phyloP scores from a whole-genome alignment of 2,797 vertebrate genomes.

The Phalloptychus januarius region DNA sequence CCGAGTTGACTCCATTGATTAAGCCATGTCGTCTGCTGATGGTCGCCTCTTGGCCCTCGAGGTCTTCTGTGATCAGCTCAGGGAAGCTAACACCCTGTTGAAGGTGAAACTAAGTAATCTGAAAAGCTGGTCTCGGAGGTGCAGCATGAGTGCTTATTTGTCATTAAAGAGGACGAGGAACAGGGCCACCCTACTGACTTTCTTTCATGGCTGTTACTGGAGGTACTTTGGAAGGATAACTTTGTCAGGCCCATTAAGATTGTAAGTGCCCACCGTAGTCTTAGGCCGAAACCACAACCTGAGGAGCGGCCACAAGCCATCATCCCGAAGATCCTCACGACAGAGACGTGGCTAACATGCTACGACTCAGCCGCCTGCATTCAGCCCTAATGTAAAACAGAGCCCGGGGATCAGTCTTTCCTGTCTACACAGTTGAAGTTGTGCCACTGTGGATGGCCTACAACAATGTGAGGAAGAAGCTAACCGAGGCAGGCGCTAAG shows the following conservation, averaged over 20 bases:
- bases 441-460: neutral
- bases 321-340: neutral
- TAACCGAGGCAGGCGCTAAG: neutral
- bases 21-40: neutral
- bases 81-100: neutral
- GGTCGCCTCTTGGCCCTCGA: neutral
- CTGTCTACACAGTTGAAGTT: neutral
- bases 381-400: neutral
- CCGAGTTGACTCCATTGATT: neutral
- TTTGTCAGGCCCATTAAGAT: neutral
- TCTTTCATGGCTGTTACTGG: neutral
- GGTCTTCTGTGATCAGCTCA: neutral
- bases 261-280: neutral
- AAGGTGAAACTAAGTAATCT: neutral
- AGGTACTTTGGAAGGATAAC: neutral
- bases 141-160: neutral
- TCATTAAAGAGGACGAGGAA: neutral
- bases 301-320: neutral
- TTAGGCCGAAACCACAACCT: neutral
- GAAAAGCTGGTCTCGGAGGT: neutral
- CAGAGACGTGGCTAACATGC: neutral
- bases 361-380: neutral
- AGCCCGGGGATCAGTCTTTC: neutral
- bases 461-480: neutral
- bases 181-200: neutral